Evolutionary conservation across 2,113 vertebrate species (phyloP), one percentile per base, ranked within the genome.

Genomic region (Eidolon helvum): DNA sequence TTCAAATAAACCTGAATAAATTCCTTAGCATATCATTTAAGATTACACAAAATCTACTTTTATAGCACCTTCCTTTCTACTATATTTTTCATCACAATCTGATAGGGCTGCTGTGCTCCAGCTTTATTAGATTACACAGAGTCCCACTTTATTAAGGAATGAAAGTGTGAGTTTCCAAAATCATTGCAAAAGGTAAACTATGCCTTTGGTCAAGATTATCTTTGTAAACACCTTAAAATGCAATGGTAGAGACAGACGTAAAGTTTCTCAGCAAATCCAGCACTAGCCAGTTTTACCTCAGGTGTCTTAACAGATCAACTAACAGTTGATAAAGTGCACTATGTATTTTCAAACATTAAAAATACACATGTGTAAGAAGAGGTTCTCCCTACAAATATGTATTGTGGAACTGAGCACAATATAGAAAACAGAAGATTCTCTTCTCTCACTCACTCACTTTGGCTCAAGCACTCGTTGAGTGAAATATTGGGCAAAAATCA

Each of bases 1-100:
- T 83, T 94, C 40, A 83, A 86, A 87, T 83, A 92, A 92, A 85
- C n/a, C 18, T 65, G n/a, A 84, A 86, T 50, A 24, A 79, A 89
- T 66, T 40, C 4, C 11, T 90, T 28, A 65, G 61, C 14, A 26
- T 78, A 12, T 53, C 53, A 89, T 33, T 94, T 50, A 80, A 94
- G 48, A 71, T 11, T 11, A 89, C 15, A 10, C 22, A 15, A 45
- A 63, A 85, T 85, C 80, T 80, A 71, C 11, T 92, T 53, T 66
- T 68, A 53, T 5, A 82, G 7, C 16, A 71, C 8, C 65, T 92
- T 66, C 26, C 43, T 82, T 85, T 69, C 63, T 68, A 26, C 3
- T 40, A 4, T 61, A 40, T 90, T 57, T 92, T 65, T 21, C 30
- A 71, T 75, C 65, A 85, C 33, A 15, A 48, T 75, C 4, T 85